Percentiles rank a stretch among this genome's conserved stretches.
Evolutionary conservation across 1,140 invertebrate genomes (phyloP).

Genomic region (Phocides pigmalion): DNA sequence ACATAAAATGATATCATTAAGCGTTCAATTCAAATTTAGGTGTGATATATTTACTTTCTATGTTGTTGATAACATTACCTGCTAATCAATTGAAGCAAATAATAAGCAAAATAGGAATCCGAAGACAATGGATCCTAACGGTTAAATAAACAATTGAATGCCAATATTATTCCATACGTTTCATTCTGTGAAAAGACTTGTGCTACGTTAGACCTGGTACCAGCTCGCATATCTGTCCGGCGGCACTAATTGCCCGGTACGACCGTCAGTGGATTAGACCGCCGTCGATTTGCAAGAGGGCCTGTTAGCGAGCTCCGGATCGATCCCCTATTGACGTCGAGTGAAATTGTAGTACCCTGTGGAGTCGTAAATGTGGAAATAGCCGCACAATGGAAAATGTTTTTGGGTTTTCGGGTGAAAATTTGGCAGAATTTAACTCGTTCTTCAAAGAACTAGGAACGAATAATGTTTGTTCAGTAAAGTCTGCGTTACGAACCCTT

Average conservation of each 20-base stretch:
- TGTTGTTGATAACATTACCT: too few species aligned
- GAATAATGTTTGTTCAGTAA: too few species aligned
- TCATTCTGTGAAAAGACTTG: not conserved
- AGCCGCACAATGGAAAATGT: conserved; percentile 13
- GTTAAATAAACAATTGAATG: not conserved
- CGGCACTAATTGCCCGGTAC: conserved; percentile 50
- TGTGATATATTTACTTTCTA: too few species aligned
- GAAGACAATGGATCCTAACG: not conserved
- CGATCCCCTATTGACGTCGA: conserved; percentile 29
- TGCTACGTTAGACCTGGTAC: not conserved
- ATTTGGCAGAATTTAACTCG: too few species aligned
- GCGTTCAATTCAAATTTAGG: too few species aligned
- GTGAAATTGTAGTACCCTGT: conserved; percentile 32
- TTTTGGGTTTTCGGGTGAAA: conserved; percentile 7
- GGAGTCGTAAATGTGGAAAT: conserved; percentile 26
- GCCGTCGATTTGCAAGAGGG: conserved; percentile 39
- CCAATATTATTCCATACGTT: not conserved
- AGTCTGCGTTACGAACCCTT: too few species aligned
- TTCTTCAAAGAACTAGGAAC: too few species aligned
- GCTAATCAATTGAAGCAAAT: too few species aligned
- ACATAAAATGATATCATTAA: too few species aligned
- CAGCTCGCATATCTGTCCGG: not conserved
- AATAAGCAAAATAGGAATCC: not conserved
- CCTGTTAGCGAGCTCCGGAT: conserved; percentile 19
- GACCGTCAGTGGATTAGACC: conserved; percentile 34